Evolutionary conservation across 2,113 vertebrate species (phyloP).

Genomic region (Pachypanchax playfairii): DNA sequence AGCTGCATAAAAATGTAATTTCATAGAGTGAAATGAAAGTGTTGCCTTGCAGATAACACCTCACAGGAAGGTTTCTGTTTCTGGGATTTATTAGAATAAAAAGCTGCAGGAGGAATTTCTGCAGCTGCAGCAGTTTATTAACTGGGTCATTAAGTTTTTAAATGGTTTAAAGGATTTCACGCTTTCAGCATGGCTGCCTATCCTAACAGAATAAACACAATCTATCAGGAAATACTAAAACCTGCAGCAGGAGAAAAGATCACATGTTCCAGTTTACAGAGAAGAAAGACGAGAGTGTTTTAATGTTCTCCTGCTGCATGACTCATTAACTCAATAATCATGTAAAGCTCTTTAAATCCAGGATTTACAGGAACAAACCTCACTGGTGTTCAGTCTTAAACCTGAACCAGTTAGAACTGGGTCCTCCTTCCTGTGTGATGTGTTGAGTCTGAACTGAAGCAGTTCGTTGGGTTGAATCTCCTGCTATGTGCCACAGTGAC

Average conservation of each 20-base stretch:
- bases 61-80: not conserved
- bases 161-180: not conserved
- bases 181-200: not conserved
- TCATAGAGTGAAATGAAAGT: conserved; percentile 8
- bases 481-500: conserved; percentile 73
- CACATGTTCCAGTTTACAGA: too few relatives aligned
- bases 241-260: too few relatives aligned
- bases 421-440: too few relatives aligned
- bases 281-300: too few relatives aligned
- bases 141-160: not conserved
- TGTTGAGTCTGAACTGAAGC: not conserved
- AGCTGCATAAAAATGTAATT: conserved; percentile 20
- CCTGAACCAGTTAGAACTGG: too few relatives aligned
- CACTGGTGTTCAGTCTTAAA: too few relatives aligned
- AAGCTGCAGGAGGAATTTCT: conserved; percentile 1
- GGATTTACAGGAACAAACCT: too few relatives aligned
- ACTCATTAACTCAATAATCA: too few relatives aligned
- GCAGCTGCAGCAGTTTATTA: not conserved
- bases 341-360: too few relatives aligned
- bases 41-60: conserved; percentile 8
- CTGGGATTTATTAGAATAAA: not conserved
- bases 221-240: too few relatives aligned
- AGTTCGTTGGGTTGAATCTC: conserved; percentile 24
- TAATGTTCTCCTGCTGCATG: too few relatives aligned
- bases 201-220: too few relatives aligned